These are phyloP conservation scores for Spermophilus dauricus DNA, from an alignment of 2,113 vertebrate species.

Conservation along the genomic window DNA sequence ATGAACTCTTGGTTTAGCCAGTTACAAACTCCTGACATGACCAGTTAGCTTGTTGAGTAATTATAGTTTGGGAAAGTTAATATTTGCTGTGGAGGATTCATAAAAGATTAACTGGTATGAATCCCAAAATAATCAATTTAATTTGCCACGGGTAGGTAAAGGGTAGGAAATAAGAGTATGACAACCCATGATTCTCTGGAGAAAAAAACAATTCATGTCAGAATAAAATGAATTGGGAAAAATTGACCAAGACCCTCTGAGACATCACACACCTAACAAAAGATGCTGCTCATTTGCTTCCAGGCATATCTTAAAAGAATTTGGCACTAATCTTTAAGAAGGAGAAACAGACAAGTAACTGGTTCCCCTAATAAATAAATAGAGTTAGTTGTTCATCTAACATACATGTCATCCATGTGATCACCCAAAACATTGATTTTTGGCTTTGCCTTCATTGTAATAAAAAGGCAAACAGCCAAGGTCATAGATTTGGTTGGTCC, in stretches of 20 bases:
- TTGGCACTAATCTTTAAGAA: background rate
- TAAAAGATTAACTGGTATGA: background rate
- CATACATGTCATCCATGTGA: background rate
- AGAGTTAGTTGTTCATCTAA: background rate
- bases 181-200: background rate
- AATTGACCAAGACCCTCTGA: background rate
- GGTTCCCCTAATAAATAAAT: background rate
- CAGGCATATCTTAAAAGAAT: background rate
- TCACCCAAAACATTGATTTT: background rate
- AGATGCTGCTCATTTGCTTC: background rate
- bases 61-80: background rate
- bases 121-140: background rate
- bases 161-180: background rate
- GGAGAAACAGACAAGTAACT: background rate
- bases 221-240: background rate
- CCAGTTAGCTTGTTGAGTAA: background rate
- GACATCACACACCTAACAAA: background rate
- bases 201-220: slow-evolving; percentile 2
- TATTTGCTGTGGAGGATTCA: background rate
- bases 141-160: background rate
- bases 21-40: background rate
- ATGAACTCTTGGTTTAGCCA: background rate
- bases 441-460: background rate
- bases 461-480: background rate
- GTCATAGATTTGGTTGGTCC: background rate